Conservation (phyloP, 2,797 vertebrate genomes). For the Sylvia borin region DNA sequence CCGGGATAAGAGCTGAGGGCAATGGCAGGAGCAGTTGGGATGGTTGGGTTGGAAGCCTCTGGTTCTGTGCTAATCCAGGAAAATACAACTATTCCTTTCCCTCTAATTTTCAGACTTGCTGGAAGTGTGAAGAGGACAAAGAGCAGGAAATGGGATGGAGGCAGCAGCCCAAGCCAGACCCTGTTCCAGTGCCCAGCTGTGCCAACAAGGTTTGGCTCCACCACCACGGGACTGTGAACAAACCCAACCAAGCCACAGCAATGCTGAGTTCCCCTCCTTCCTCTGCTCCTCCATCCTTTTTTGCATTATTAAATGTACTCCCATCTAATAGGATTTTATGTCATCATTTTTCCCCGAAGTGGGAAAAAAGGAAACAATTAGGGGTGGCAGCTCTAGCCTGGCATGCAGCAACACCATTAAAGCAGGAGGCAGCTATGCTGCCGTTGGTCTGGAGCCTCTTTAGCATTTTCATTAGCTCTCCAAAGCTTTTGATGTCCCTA, state of each 20-base stretch:
- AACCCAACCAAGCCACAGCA: accelerated
- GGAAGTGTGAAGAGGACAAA: not conserved
- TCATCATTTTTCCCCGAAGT: not conserved
- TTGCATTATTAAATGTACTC: not conserved
- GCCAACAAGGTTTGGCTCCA: accelerated
- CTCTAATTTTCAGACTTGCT: not conserved
- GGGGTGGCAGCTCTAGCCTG: not conserved
- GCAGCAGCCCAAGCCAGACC: not conserved
- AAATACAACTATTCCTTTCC: not conserved
- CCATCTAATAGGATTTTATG: not conserved
- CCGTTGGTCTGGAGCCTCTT: not conserved
- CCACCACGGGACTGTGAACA: accelerated
- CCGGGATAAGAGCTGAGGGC: not conserved
- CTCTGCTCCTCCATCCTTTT: not conserved
- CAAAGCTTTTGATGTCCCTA: not conserved
- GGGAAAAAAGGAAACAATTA: not conserved
- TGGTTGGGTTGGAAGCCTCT: not conserved
- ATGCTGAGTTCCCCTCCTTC: not conserved
- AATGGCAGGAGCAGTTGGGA: not conserved
- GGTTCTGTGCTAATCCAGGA: not conserved
- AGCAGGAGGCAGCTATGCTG: not conserved
- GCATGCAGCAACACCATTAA: not conserved
- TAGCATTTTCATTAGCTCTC: not conserved
- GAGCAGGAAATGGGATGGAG: not conserved
- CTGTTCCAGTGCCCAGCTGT: not conserved